phyloP scores from a whole-genome alignment of 2,888 invertebrate genomes.

The Smittia aterrima region DNA sequence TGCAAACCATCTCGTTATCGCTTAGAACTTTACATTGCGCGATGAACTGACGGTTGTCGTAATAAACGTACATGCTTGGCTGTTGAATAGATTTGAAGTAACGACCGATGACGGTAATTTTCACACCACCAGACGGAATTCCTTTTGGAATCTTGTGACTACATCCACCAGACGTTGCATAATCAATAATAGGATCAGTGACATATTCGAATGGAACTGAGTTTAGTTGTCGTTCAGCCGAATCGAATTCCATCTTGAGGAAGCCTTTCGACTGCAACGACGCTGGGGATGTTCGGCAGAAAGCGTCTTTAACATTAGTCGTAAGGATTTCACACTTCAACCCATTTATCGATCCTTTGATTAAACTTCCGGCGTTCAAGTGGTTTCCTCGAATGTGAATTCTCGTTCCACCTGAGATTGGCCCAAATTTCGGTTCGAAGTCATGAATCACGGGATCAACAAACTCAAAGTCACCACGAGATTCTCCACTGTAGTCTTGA shows the following conservation, averaged over 20 bases:
- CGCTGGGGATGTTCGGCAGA: constrained; percentile 76
- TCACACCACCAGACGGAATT: constrained; percentile 90
- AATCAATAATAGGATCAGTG: constrained; percentile 82
- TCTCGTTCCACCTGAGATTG: constrained; percentile 91
- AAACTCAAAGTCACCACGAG: constrained; percentile 79
- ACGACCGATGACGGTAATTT: constrained; percentile 82
- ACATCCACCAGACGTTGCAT: constrained; percentile 77
- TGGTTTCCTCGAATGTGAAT: constrained; percentile 86
- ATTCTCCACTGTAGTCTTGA: constrained; percentile 85
- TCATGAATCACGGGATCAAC: constrained; percentile 85
- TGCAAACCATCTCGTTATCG: constrained; percentile 76
- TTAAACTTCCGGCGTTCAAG: constrained; percentile 92
- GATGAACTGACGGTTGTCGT: constrained; percentile 74
- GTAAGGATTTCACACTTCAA: constrained; percentile 78
- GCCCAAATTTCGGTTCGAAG: constrained; percentile 85
- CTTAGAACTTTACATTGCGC: constrained; percentile 59
- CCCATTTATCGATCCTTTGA: constrained; percentile 83
- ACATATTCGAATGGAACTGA: constrained; percentile 82
- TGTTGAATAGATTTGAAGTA: constrained; percentile 88
- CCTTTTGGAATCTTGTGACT: constrained; percentile 79
- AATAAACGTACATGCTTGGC: constrained; percentile 91
- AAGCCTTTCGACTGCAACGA: constrained; percentile 63
- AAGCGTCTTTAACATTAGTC: constrained; percentile 73
- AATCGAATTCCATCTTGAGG: constrained; percentile 82
- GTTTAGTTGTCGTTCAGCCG: constrained; percentile 73